A percentile compares a stretch with the other conserved stretches of the same genome.
phyloP scores from a whole-genome alignment of 2,888 invertebrate genomes.

The Lordiphosa fenestrarum region DNA sequence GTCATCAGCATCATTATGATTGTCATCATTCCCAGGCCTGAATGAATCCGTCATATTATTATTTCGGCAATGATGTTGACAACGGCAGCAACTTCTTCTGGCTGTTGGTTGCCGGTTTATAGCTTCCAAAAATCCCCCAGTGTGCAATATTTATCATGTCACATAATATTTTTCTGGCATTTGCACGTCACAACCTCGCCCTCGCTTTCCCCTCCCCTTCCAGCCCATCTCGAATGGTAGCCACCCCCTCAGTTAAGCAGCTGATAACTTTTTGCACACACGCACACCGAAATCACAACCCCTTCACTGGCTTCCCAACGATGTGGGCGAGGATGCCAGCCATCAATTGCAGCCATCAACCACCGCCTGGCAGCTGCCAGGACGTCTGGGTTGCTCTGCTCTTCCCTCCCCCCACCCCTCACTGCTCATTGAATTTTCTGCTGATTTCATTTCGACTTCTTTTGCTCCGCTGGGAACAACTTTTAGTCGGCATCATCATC shows the following conservation, averaged over 20 bases:
- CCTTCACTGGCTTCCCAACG: slow-evolving; percentile 52
- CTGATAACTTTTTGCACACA: slow-evolving; percentile 63
- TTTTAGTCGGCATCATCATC: slow-evolving; percentile 51
- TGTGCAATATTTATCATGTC: slow-evolving; percentile 74
- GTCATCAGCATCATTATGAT: slow-evolving; percentile 12
- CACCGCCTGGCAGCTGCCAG: slow-evolving; percentile 62
- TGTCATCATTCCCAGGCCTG: slow-evolving; percentile 42
- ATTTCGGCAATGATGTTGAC: slow-evolving; percentile 71
- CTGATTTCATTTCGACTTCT: slow-evolving; percentile 79
- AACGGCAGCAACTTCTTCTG: slow-evolving; percentile 33
- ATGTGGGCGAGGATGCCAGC: slow-evolving; percentile 41
- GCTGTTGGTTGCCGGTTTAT: slow-evolving; percentile 18
- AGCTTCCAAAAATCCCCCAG: slow-evolving; percentile 52
- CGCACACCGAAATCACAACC: slow-evolving; percentile 61
- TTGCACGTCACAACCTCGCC: slow-evolving; percentile 64
- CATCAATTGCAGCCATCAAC: slow-evolving; percentile 74
- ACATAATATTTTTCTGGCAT: slow-evolving; percentile 78
- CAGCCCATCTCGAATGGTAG: neutral
- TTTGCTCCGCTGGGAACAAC: slow-evolving; percentile 75
- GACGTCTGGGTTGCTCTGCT: slow-evolving; percentile 31
- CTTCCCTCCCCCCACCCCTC: slow-evolving; percentile 2
- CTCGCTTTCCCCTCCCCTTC: neutral
- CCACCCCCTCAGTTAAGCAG: slow-evolving; percentile 48
- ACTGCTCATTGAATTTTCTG: slow-evolving; percentile 76
- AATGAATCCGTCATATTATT: slow-evolving; percentile 74